A percentile compares a stretch with the other conserved stretches of the same genome.
phyloP scores from a whole-genome alignment of 2,888 invertebrate genomes.

The Diarsia mendica region DNA sequence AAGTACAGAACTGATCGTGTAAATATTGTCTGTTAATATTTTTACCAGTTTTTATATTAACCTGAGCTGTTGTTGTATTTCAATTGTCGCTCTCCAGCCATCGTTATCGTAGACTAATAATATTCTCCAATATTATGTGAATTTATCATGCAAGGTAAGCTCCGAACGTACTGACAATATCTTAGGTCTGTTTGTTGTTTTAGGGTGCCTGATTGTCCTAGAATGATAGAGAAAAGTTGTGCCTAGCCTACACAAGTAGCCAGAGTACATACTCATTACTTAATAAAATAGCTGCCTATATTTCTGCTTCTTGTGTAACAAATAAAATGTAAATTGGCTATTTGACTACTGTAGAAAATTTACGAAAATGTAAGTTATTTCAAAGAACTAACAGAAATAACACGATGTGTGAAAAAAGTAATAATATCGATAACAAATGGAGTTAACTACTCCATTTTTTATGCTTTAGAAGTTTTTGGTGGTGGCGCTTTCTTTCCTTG shows the following conservation, averaged over 20 bases:
- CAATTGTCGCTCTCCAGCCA: conserved; percentile 24
- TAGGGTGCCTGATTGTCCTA: neutral
- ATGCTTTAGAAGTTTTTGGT: too few species aligned
- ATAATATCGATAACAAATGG: too few species aligned
- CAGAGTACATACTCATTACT: neutral
- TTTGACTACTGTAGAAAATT: too few species aligned
- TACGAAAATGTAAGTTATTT: too few species aligned
- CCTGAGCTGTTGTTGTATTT: conserved; percentile 46
- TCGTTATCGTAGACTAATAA: conserved; percentile 18
- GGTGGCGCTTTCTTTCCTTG: too few species aligned
- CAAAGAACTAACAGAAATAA: too few species aligned
- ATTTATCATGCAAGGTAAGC: conserved; percentile 29
- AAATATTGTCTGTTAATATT: conserved; percentile 64
- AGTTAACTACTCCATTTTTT: too few species aligned
- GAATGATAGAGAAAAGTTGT: neutral
- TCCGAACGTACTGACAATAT: conserved; percentile 12
- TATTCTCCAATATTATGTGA: conserved; percentile 18
- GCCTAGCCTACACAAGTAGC: neutral
- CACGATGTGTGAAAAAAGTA: too few species aligned
- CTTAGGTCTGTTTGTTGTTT: neutral
- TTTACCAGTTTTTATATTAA: conserved; percentile 58
- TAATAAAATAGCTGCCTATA: neutral
- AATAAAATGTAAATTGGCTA: neutral
- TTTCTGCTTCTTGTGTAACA: neutral
- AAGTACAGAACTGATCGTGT: conserved; percentile 72